Evolutionary conservation across 2,113 vertebrate genomes (phyloP).

Genomic region (Egretta garzetta): DNA sequence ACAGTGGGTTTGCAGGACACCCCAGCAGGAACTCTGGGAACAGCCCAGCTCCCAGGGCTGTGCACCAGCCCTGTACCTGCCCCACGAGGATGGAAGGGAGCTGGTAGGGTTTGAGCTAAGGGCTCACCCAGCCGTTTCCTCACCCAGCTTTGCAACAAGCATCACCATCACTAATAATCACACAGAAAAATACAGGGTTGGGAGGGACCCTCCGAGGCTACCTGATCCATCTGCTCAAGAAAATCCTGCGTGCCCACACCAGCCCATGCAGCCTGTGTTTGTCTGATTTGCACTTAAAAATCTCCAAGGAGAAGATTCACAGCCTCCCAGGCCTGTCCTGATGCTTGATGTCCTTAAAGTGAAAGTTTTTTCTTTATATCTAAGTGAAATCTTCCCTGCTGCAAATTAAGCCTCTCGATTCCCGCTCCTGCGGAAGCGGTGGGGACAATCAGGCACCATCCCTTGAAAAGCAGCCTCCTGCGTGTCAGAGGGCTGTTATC

Average conservation of each 20-base stretch:
- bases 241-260: background rate
- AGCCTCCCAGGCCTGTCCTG: background rate
- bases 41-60: background rate
- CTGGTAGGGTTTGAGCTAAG: background rate
- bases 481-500: background rate
- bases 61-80: background rate
- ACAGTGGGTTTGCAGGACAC: background rate
- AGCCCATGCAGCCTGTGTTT: background rate
- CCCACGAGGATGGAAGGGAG: background rate
- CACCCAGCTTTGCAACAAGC: background rate
- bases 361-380: background rate
- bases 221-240: background rate
- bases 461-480: background rate
- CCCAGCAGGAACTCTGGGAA: background rate
- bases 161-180: background rate
- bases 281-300: background rate
- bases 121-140: background rate
- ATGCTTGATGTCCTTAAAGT: background rate
- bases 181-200: background rate
- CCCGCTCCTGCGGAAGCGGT: background rate
- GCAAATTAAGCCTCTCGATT: background rate
- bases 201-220: background rate
- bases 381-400: background rate
- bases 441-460: background rate
- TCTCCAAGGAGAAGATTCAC: background rate